Conservation (phyloP, 2,113 vertebrate genomes). For the Orycteropus afer region DNA sequence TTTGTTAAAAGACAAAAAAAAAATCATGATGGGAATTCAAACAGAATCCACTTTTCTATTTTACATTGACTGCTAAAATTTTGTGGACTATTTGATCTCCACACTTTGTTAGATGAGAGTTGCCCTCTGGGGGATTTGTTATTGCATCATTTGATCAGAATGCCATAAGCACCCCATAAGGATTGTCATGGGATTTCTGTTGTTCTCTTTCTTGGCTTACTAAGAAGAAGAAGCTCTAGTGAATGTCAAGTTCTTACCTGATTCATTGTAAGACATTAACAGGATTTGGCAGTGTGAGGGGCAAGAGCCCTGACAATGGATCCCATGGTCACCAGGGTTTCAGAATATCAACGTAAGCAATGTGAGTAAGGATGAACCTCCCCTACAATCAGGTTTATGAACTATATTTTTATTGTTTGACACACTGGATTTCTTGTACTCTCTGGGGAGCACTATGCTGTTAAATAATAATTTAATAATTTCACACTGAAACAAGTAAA, state of each 20-base stretch:
- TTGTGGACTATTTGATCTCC: neutral
- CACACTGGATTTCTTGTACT: neutral
- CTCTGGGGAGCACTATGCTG: neutral
- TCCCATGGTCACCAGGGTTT: neutral
- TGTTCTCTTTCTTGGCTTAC: neutral
- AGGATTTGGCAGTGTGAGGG: neutral
- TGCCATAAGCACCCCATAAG: too few species aligned
- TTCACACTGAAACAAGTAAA: neutral
- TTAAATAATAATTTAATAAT: neutral
- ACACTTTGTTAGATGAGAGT: neutral
- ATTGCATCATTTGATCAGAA: neutral
- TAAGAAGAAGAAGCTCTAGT: neutral
- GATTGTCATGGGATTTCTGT: neutral
- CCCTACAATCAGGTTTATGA: neutral
- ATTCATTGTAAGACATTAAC: neutral
- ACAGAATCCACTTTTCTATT: neutral
- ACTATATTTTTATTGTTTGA: neutral
- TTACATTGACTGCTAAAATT: neutral
- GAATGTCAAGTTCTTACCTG: neutral
- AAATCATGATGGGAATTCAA: too few species aligned
- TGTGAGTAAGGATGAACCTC: rapidly evolving
- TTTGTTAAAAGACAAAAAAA: too few species aligned
- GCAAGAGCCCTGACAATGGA: neutral
- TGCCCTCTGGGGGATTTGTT: neutral
- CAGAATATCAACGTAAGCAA: rapidly evolving